These are phyloP conservation scores for Holothuria leucospilota DNA, from an alignment of 53 echinoderm and acorn worm genomes.

Conservation along the genomic window DNA sequence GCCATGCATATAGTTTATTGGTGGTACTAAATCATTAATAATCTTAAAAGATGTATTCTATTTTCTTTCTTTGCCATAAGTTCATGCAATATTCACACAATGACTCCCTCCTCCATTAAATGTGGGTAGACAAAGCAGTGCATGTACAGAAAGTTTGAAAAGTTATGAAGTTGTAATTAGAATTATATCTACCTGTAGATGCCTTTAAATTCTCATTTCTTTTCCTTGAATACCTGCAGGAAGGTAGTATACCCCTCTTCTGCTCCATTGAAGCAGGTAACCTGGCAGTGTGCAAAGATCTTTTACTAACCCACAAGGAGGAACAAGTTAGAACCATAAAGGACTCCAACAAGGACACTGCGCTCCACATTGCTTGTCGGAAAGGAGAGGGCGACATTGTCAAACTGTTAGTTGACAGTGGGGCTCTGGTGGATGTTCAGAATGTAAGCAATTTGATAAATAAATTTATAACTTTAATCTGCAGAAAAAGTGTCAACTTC, in stretches of 20 bases:
- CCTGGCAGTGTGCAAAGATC: constrained; percentile 80
- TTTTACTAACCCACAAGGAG: constrained; percentile 73
- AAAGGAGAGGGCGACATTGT: constrained; percentile 83
- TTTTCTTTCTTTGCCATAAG: no score
- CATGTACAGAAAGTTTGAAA: no score
- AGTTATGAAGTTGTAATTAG: background rate
- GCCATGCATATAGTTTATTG: no score
- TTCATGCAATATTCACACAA: no score
- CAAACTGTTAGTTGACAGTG: constrained; percentile 81
- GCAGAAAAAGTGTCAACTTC: no score
- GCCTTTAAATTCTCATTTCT: background rate
- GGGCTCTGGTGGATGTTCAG: constrained; percentile 73
- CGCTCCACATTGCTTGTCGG: constrained; percentile 84
- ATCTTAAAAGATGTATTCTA: no score
- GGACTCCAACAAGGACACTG: constrained; percentile 74
- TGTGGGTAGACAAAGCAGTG: no score
- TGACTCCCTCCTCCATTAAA: no score
- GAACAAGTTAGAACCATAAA: constrained; percentile 74
- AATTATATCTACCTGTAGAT: background rate
- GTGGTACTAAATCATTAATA: no score
- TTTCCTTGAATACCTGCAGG: constrained; percentile 48
- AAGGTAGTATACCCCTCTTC: constrained; percentile 86
- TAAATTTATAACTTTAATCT: no score
- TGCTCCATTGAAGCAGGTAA: constrained; percentile 82
- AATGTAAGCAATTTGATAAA: constrained; percentile 73